Conservation (phyloP, 2,888 invertebrate genomes). For the Leistus spinibarbis region DNA sequence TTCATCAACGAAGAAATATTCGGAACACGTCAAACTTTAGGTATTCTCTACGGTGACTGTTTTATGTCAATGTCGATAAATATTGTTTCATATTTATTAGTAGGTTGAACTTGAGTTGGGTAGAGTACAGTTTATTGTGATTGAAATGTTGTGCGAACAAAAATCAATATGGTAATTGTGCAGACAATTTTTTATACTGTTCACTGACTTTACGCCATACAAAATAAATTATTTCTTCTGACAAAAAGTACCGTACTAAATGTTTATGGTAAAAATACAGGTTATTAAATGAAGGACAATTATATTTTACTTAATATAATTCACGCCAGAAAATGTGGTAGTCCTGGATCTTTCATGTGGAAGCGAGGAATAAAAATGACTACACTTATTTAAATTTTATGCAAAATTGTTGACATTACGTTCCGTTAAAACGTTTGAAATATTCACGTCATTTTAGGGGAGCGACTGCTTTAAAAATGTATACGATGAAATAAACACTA, state of each 20-base stretch:
- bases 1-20: not conserved
- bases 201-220: no score
- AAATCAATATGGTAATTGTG: no score
- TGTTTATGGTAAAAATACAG: no score
- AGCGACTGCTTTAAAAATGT: not conserved
- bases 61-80: not conserved
- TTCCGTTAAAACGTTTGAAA: not conserved
- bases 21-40: not conserved
- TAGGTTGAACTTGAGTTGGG: not conserved
- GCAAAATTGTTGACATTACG: not conserved
- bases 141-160: not conserved
- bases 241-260: no score
- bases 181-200: no score
- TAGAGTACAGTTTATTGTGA: not conserved
- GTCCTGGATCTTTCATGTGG: no score
- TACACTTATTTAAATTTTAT: not conserved
- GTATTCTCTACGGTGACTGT: not conserved
- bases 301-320: no score
- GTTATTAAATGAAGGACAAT: no score
- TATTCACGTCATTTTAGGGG: not conserved
- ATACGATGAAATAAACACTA: not conserved
- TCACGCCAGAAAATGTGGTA: not conserved
- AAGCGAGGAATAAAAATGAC: not conserved
- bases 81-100: not conserved
- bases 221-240: no score